Percentiles rank a stretch among this genome's conserved stretches.
Conservation (phyloP, 1,140 invertebrate genomes). For the Panagrolaimus sp. region DNA sequence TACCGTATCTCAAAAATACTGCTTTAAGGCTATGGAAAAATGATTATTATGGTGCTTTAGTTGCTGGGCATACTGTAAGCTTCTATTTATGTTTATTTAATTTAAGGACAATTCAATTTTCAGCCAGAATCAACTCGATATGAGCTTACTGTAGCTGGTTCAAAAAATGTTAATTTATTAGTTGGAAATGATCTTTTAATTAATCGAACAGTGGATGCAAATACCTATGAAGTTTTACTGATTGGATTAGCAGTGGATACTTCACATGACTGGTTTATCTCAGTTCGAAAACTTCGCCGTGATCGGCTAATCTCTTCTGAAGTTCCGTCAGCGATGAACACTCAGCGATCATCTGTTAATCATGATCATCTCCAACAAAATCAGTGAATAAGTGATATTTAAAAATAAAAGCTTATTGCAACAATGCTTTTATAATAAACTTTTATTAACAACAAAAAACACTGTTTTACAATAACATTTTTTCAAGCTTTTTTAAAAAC, state of each 20-base stretch:
- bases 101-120: not conserved
- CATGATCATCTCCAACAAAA: no score
- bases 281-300: not conserved
- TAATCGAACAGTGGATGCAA: not conserved
- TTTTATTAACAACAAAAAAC: no score
- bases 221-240: not conserved
- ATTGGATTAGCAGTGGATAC: not conserved
- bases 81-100: not conserved
- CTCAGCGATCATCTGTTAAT: no score
- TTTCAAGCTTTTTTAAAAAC: no score
- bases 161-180: not conserved
- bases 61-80: not conserved
- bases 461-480: no score
- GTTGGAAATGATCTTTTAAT: not conserved
- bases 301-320: no score
- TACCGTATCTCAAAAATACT: constrained; percentile 1
- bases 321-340: no score
- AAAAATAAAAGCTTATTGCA: no score
- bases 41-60: not conserved
- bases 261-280: not conserved
- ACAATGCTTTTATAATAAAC: no score
- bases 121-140: not conserved
- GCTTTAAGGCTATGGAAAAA: not conserved
- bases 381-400: no score
- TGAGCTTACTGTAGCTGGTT: not conserved